Conservation (phyloP, 2,797 vertebrate genomes). For the Helicolenus hilgendorfi region DNA sequence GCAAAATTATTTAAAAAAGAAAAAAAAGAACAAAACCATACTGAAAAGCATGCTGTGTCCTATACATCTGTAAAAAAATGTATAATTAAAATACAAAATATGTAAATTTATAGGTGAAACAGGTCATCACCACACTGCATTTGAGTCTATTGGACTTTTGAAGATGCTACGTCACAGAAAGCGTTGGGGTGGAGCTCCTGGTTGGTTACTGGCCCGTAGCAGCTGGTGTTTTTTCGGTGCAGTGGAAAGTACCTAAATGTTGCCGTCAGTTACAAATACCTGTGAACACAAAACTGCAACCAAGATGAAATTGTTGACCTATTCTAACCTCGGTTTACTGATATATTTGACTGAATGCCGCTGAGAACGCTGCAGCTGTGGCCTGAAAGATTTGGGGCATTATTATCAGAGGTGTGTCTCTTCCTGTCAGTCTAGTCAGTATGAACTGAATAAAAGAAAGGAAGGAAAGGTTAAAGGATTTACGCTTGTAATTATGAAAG, state of each 20-base stretch:
- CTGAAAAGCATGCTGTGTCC: background rate
- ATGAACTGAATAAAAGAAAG: background rate
- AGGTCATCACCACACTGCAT: background rate
- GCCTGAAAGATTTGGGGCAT: background rate
- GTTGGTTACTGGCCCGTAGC: conserved; percentile 57
- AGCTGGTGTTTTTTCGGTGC: background rate
- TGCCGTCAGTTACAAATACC: conserved; percentile 2
- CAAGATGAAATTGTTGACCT: background rate
- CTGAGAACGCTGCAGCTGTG: conserved; percentile 60
- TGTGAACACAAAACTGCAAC: conserved; percentile 31
- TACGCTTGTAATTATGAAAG: background rate
- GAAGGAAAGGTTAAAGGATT: background rate
- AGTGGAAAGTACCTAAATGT: conserved; percentile 79
- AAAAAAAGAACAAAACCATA: background rate
- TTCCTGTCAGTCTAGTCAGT: conserved; percentile 35
- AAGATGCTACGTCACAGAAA: background rate
- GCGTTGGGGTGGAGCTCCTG: conserved; percentile 14
- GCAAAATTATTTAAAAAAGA: background rate
- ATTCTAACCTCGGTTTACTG: background rate
- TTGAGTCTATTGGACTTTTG: background rate
- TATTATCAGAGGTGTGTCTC: conserved; percentile 44
- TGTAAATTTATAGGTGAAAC: background rate
- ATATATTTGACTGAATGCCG: conserved; percentile 49
- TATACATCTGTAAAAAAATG: background rate
- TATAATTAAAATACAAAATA: background rate